phyloP scores from a whole-genome alignment of 2,888 invertebrate genomes.

The Torymus texanus region DNA sequence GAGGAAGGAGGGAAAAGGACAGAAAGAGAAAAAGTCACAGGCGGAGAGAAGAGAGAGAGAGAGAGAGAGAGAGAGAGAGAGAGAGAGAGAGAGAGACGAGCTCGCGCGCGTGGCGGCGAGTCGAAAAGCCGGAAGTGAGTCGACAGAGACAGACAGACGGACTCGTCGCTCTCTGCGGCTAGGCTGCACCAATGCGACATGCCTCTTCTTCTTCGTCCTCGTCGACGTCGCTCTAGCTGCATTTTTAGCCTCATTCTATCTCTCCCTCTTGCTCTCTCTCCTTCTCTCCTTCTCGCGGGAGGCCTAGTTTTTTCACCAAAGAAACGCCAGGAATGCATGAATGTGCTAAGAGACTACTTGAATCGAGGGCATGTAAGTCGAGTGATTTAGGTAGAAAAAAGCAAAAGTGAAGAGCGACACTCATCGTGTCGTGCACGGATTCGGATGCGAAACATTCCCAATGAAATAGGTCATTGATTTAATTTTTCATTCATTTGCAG shows the following conservation, averaged over 20 bases:
- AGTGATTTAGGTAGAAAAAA: slow-evolving; percentile 8
- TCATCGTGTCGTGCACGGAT: neutral
- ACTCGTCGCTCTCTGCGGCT: too few species aligned
- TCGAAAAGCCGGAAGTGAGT: slow-evolving; percentile 60
- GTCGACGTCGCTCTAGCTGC: neutral
- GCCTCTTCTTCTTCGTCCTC: slow-evolving; percentile 17
- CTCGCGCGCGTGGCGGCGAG: slow-evolving; percentile 7
- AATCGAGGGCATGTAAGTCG: slow-evolving; percentile 34
- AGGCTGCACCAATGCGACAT: neutral
- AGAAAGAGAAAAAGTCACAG: too few species aligned
- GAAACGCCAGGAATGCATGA: neutral
- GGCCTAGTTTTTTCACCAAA: slow-evolving; percentile 43
- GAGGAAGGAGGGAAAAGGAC: too few species aligned
- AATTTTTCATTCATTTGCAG: neutral
- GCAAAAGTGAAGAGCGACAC: neutral
- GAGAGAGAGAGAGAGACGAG: slow-evolving; percentile 1
- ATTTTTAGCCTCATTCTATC: neutral
- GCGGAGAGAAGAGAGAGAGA: slow-evolving; percentile 4
- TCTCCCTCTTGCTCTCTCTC: neutral
- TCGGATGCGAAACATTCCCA: neutral
- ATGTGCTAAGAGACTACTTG: slow-evolving; percentile 36
- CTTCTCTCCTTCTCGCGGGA: neutral
- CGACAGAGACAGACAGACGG: slow-evolving; percentile 20
- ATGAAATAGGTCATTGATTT: neutral
- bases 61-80: too few species aligned